Conservation (phyloP, 2,113 vertebrate genomes). For the Tichodroma muraria region DNA sequence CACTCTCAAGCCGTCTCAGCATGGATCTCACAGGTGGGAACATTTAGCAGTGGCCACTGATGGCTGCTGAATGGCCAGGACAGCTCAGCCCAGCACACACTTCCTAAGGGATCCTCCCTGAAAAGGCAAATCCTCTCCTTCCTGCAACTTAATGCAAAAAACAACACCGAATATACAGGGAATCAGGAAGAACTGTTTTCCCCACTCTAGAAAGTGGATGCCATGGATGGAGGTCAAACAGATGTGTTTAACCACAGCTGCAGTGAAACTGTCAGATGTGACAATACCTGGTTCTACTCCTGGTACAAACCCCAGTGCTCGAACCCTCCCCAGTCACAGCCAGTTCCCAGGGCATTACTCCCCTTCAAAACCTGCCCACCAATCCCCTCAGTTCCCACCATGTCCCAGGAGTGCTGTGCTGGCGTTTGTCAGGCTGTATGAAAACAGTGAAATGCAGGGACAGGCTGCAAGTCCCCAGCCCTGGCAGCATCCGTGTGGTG, state of each 20-base stretch:
- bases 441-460: fast-evolving
- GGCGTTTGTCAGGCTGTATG: neutral
- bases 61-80: neutral
- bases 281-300: neutral
- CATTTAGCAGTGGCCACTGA: neutral
- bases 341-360: fast-evolving
- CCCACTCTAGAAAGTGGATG: neutral
- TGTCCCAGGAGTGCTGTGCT: fast-evolving
- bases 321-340: too few species aligned
- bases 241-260: neutral
- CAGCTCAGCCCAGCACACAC: neutral
- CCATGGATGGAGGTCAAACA: neutral
- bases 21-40: neutral
- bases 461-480: neutral
- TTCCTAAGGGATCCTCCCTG: neutral
- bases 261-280: neutral
- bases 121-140: neutral
- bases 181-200: neutral
- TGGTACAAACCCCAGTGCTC: fast-evolving
- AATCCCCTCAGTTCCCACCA: neutral
- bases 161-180: neutral
- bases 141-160: neutral
- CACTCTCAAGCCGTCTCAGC: neutral
- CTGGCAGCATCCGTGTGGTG: fast-evolving
- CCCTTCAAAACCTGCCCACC: neutral